These are phyloP conservation scores for Apolygus lucorum DNA, from an alignment of 1,140 invertebrate genomes.

Conservation along the genomic window DNA sequence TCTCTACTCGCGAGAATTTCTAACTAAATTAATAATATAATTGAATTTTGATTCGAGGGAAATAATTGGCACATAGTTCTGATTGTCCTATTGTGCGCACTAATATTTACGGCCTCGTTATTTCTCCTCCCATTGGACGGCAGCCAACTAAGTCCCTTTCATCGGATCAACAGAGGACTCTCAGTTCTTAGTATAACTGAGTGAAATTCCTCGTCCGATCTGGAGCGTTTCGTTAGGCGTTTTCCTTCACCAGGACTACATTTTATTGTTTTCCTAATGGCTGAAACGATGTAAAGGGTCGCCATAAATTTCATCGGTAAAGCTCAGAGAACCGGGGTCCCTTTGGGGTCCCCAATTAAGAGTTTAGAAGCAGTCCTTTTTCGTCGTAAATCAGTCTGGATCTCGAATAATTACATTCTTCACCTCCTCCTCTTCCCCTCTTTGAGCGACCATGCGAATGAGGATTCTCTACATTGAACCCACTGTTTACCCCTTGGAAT, in stretches of 20 bases:
- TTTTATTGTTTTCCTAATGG: too few relatives aligned
- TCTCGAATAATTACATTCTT: conserved; percentile 15
- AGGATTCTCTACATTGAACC: too few relatives aligned
- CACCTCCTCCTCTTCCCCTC: not conserved
- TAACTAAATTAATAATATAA: too few relatives aligned
- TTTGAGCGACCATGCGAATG: too few relatives aligned
- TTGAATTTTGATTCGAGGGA: too few relatives aligned
- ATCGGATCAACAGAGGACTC: not conserved
- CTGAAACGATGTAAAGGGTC: too few relatives aligned
- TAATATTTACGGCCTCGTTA: not conserved
- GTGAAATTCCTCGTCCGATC: not conserved
- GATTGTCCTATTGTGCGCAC: too few relatives aligned
- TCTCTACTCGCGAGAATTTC: too few relatives aligned
- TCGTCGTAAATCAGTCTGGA: not conserved
- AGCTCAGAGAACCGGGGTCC: not conserved
- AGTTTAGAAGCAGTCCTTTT: not conserved
- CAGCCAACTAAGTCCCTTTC: not conserved
- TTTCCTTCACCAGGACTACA: too few relatives aligned
- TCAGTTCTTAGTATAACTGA: not conserved
- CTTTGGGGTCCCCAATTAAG: not conserved
- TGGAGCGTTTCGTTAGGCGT: too few relatives aligned
- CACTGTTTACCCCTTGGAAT: not conserved
- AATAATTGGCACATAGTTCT: too few relatives aligned
- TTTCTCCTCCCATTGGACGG: not conserved
- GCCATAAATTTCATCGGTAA: not conserved